A percentile compares a stretch with the other conserved stretches of the same genome.
Conservation (phyloP, 2,888 invertebrate species). For the Cacoxenus indagator region DNA sequence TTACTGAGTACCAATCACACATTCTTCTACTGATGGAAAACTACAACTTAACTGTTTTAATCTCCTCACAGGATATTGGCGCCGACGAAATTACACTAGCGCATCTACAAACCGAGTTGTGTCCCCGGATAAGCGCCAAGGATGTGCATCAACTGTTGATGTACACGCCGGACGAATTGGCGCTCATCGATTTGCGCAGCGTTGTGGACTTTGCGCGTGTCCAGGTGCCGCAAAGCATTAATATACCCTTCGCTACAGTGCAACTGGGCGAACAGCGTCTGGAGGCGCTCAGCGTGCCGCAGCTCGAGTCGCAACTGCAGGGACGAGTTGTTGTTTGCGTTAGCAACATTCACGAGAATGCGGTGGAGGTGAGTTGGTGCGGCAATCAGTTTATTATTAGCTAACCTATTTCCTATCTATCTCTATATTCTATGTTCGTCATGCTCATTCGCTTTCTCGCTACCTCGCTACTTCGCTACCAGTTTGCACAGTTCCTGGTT, state of each 20-base stretch:
- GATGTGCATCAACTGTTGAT: constrained; percentile 84
- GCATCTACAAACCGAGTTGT: constrained; percentile 80
- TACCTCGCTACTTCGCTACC: constrained; percentile 60
- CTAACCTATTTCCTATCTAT: constrained; percentile 63
- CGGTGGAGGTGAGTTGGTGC: constrained; percentile 79
- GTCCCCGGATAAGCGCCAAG: constrained; percentile 87
- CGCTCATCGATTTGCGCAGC: constrained; percentile 79
- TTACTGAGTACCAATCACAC: constrained; percentile 1
- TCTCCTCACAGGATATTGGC: constrained; percentile 76
- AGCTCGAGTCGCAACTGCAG: constrained; percentile 74
- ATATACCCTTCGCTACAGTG: constrained; percentile 88
- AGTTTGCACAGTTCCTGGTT: constrained; percentile 91
- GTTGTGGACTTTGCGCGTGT: constrained; percentile 77
- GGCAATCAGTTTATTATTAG: no score
- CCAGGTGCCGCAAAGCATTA: constrained; percentile 85
- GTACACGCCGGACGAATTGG: constrained; percentile 73
- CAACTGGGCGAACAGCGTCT: constrained; percentile 79
- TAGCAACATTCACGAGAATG: constrained; percentile 83
- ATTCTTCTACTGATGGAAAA: background rate
- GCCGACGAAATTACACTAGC: constrained; percentile 76
- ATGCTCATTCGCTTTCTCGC: background rate
- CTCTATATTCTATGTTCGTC: background rate
- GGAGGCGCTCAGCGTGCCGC: constrained; percentile 78
- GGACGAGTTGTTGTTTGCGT: constrained; percentile 82
- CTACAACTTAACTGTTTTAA: background rate